Evolutionary conservation across 64 coral and sea anemone genomes (phyloP), one percentile per base, ranked within the genome.

Genomic region (Dendronephthya gigantea): DNA sequence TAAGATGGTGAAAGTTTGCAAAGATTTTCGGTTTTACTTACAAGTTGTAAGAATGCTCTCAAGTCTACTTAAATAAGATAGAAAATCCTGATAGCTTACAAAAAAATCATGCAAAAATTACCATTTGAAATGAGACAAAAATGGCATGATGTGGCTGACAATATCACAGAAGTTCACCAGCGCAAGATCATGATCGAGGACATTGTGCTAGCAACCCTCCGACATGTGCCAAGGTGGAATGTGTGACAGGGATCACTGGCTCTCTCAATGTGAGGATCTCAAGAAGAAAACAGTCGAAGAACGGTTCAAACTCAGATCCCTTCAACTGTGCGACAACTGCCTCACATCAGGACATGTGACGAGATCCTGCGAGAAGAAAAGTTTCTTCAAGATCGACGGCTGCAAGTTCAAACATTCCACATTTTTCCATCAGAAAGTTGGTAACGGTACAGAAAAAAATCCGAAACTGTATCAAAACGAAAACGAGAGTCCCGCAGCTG

Each of bases 21-120:
- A 5, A 66, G 14, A 30, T 66, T 66, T 6, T 66, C 58, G 19
- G 22, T 66, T 6, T 66, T 66, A 2, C 58, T 45, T 45, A 11
- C 11, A 6, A 6, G 41, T 45, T 45, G 41, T 11, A 45, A 45
- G 41, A 45, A 45, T 66, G 79, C 82, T 3, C 56, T 90, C 81
- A 14, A 33, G 13, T 49, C 5, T 88, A 86, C 19, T 2, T 85
- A 17, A 84, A 49, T n/a, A 68, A 86, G 22, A 85, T 92, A 40
- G 85, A 90, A 1, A 84, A 90, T 34, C 72, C 66, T n/a, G 75
- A 35, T 13, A 86, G 84, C 10, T 19, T 90, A 0, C 84, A 89
- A 36, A 74, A n/a, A 62, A 30, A 6, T 92, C 4, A 74, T 92
- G 2, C 29, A 39, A 0, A 92, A 92, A n/a, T 48, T 92, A 0